Evolutionary conservation across 2,113 vertebrate species (phyloP), one percentile per base, ranked within the genome.

Genomic region (Muscicapa adusta): DNA sequence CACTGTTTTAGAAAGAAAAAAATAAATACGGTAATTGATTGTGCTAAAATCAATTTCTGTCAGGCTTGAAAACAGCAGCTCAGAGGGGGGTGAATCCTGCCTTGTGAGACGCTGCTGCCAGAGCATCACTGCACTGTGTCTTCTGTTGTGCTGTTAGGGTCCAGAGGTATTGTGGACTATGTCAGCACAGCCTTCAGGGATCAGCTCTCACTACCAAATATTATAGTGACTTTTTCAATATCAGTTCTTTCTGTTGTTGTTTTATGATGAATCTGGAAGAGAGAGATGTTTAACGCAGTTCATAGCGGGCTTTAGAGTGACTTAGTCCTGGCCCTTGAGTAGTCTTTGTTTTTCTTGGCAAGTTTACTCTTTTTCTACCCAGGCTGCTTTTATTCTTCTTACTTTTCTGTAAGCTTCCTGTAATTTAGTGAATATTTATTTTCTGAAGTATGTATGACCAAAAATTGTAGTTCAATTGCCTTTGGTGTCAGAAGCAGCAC

Each of bases 191-290:
- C 58, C 26, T 75, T 91, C 70, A 62, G n/a, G 57, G 57, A 89
- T 89, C 89, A 76, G 80, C 45, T 90, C 34, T 66, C 47, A n/a
- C 34, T 58, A 4, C 76, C 79, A 31, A 77, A 54, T 1, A 1
- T 60, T 77, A 28, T 4, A 28, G 36, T 48, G 1, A 38, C 34
- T 36, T 56, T 18, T 66, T 75, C 65, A 50, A 40, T 45, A 14
- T 67, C 16, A 2, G 8, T 70, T 79, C 36, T 91, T 34, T 62
- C 26, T 3, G 0, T 14, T 71, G 63, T 42, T 0, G 0, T 14
- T 63, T 29, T 48, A 14, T 40, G 36, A 34, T 63, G 63, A 85
- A 54, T 47, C 19, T 67, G 61, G 36, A 75, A 75, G 36, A 51
- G 33, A 85, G 57, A 85, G 42, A 42, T 63, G 5, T 16, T 56